A percentile compares a stretch with the other conserved stretches of the same genome.
These are phyloP conservation scores for Oryzias dopingdopingensis DNA, from an alignment of 2,797 vertebrate genomes.

Conservation along the genomic window DNA sequence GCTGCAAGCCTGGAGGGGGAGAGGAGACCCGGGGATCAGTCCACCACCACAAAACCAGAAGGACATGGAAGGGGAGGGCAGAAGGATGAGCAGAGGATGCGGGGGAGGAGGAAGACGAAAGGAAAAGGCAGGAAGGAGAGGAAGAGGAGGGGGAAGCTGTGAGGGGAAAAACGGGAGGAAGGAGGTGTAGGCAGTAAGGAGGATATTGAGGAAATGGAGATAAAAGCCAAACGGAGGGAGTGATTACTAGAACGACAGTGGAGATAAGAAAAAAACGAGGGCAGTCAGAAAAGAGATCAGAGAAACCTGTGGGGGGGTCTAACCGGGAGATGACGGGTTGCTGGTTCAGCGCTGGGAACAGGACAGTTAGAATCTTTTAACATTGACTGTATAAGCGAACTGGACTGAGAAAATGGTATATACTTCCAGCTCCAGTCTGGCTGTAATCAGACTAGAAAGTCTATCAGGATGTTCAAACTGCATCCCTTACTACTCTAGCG, in stretches of 20 bases:
- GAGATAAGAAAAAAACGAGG: slow-evolving; percentile 51
- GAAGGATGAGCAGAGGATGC: neutral
- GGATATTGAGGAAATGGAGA: slow-evolving; percentile 76
- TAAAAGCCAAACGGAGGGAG: slow-evolving; percentile 70
- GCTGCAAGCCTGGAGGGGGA: slow-evolving; percentile 85
- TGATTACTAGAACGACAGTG: slow-evolving; percentile 62
- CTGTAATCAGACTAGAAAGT: too few species aligned
- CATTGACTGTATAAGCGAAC: too few species aligned
- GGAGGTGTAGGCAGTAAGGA: slow-evolving; percentile 66
- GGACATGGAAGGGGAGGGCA: slow-evolving; percentile 19
- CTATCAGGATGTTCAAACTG: too few species aligned
- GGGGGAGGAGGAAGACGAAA: slow-evolving; percentile 19
- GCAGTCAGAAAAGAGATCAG: slow-evolving; percentile 17
- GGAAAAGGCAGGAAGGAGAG: slow-evolving; percentile 30
- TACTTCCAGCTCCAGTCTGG: too few species aligned
- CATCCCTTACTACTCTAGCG: too few species aligned
- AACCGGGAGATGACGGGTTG: too few species aligned
- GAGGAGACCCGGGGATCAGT: neutral
- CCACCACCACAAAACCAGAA: slow-evolving; percentile 9
- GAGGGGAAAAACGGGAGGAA: slow-evolving; percentile 26
- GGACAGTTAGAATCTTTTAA: too few species aligned
- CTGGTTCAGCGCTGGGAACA: too few species aligned
- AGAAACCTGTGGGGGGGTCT: slow-evolving; percentile 18
- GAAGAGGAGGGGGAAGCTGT: neutral
- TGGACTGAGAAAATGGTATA: too few species aligned